These are phyloP conservation scores for Melipona quadrifasciata DNA, from an alignment of 1,140 invertebrate genomes.

Conservation along the genomic window DNA sequence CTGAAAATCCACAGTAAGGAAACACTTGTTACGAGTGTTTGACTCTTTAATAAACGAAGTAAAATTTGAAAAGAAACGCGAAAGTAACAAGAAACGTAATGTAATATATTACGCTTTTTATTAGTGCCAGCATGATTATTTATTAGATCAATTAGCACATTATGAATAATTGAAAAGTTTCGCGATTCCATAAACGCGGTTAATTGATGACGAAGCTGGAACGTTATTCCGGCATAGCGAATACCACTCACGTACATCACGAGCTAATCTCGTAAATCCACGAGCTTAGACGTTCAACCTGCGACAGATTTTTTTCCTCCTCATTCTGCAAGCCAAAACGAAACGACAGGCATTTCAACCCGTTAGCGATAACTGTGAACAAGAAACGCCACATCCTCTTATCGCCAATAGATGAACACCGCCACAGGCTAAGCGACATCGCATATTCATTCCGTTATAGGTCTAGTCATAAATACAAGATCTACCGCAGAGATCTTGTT, in stretches of 20 bases:
- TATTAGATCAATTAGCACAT: slow-evolving; percentile 44
- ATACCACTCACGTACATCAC: slow-evolving; percentile 44
- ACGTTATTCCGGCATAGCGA: slow-evolving; percentile 33
- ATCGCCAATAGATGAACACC: slow-evolving; percentile 32
- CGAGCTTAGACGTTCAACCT: slow-evolving; percentile 35
- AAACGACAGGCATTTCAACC: slow-evolving; percentile 37
- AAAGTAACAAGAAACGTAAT: background rate
- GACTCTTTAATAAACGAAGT: background rate
- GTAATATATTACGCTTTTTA: background rate
- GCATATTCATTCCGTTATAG: slow-evolving; percentile 9
- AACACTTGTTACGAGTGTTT: background rate
- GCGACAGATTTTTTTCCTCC: slow-evolving; percentile 37
- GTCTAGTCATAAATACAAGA: slow-evolving; percentile 1
- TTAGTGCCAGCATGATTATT: slow-evolving; percentile 26
- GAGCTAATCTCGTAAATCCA: slow-evolving; percentile 40
- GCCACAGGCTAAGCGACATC: background rate
- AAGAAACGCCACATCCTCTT: slow-evolving; percentile 16
- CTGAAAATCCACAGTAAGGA: background rate
- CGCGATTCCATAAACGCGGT: slow-evolving; percentile 37
- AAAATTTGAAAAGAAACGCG: background rate
- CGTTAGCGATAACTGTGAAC: slow-evolving; percentile 41
- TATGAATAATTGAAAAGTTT: slow-evolving; percentile 55
- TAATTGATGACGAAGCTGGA: slow-evolving; percentile 59
- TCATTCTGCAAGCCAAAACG: slow-evolving; percentile 46
- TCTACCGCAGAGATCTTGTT: background rate